A percentile compares a stretch with the other conserved stretches of the same genome.
Evolutionary conservation across 2,888 invertebrate genomes (phyloP).

Genomic region (Amphiduros pacificus): DNA sequence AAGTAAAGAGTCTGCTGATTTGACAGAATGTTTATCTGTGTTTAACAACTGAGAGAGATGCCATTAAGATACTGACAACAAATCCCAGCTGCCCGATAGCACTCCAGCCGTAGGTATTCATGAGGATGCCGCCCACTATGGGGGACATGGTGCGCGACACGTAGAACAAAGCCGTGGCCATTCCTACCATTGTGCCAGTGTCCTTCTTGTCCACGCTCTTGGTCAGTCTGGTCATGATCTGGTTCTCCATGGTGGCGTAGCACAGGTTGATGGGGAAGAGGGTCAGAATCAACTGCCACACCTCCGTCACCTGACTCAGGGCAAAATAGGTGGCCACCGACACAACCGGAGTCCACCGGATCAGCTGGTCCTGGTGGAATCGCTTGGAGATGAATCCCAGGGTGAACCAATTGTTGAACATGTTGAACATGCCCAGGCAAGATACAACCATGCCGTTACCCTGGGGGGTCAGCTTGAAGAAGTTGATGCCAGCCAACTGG

Average conservation of each 20-base stretch:
- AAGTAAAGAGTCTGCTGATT: too few species aligned
- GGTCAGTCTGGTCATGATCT: slow-evolving; percentile 3
- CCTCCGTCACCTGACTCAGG: background rate
- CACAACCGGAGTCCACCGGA: background rate
- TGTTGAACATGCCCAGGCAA: background rate
- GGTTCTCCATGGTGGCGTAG: slow-evolving; percentile 7
- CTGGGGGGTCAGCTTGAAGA: slow-evolving; percentile 7
- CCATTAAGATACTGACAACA: slow-evolving; percentile 1
- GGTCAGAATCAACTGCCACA: background rate
- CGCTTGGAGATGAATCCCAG: background rate
- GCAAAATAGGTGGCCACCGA: slow-evolving; percentile 1
- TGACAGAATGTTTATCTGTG: too few species aligned
- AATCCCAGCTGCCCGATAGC: background rate
- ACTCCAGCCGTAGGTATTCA: background rate
- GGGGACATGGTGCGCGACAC: slow-evolving; percentile 2
- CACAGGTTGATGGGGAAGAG: background rate
- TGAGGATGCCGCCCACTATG: background rate
- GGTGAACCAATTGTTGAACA: slow-evolving; percentile 2
- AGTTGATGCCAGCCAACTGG: slow-evolving; percentile 9
- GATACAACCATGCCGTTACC: slow-evolving; percentile 5
- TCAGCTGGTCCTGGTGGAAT: background rate
- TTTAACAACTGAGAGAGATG: background rate
- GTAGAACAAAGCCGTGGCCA: slow-evolving; percentile 1
- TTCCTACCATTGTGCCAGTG: slow-evolving; percentile 1
- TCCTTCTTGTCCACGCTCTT: background rate